Base-by-base conservation (phyloP, 2,113 vertebrate genomes). In the Proteles cristata region DNA sequence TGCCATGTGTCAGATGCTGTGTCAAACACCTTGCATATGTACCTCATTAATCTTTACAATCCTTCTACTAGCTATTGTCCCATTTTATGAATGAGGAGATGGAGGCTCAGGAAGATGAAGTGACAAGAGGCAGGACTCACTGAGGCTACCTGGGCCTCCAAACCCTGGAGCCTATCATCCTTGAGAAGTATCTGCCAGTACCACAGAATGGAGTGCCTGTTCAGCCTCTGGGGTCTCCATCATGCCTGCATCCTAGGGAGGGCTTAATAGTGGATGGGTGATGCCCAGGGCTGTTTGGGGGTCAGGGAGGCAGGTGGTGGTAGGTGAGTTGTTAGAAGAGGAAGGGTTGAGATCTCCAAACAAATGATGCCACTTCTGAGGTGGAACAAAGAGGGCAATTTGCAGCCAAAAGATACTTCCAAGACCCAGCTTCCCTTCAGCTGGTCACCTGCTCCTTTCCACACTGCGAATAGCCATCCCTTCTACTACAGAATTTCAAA, bases 281-380 rank as follows among this genome's bases (percentile, higher is more conserved):
- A 50, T 68, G 33, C 66, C 31, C 65, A 63, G 43, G 61, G 48
- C 33, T n/a, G 12, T 35, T 7, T 55, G 14, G 91, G 88, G 25
- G 5, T 39, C 4, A 16, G 33, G 48, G 68, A 84, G 76, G 76
- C 61, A 81, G 39, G 4, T 68, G 17, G 48, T 48, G 35, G 14
- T 39, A 45, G 31, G 25, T 28, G n/a, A 14, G 33, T 28, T 86
- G n/a, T n/a, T 93, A 71, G 92, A 88, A 90, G 0, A 45, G 39
- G 85, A 77, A 87, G 23, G 35, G 21, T 21, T 90, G 58, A 93
- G n/a, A n/a, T 28, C 79, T 96, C 73, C 39, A 91, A 91, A 80
- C 26, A 68, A 80, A 89, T 35, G 68, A 87, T 0, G 91, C 11
- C 39, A 84, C 81, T 92, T 77, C 76, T 84, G 33, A 92, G 77